Conservation (phyloP, 2,113 vertebrate genomes). For the Sakesphorus luctuosus region DNA sequence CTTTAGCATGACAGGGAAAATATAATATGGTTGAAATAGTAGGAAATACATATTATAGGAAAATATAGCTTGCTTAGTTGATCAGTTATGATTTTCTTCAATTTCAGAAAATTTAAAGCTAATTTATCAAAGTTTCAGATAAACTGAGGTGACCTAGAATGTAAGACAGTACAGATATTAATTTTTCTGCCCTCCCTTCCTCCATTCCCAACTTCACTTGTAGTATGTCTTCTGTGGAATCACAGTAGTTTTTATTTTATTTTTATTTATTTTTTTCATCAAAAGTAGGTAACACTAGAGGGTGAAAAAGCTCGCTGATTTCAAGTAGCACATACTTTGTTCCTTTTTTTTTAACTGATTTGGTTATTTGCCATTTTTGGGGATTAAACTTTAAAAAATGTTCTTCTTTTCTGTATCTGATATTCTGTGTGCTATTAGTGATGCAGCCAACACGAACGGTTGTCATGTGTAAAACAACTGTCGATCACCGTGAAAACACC, state of each 20-base stretch:
- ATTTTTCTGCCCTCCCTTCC: not conserved
- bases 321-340: slow-evolving; percentile 69
- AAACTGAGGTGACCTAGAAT: not conserved
- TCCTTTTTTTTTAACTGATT: slow-evolving; percentile 70
- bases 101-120: not conserved
- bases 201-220: not conserved
- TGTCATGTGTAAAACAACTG: slow-evolving; percentile 99
- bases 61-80: not conserved
- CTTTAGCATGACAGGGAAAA: not conserved
- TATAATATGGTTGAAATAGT: not conserved
- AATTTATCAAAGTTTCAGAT: not conserved
- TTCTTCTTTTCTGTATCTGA: slow-evolving; percentile 99
- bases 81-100: not conserved
- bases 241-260: not conserved
- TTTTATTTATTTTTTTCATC: slow-evolving; percentile 32
- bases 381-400: slow-evolving; percentile 96
- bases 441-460: slow-evolving; percentile 99
- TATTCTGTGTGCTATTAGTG: slow-evolving; percentile 99
- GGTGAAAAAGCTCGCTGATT: slow-evolving; percentile 57
- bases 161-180: not conserved
- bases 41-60: not conserved
- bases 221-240: not conserved
- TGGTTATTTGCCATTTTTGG: slow-evolving; percentile 86
- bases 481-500: slow-evolving; percentile 98
- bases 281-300: slow-evolving; percentile 35